Base-by-base conservation (phyloP, 2,113 vertebrate genomes). In the Parus major region DNA sequence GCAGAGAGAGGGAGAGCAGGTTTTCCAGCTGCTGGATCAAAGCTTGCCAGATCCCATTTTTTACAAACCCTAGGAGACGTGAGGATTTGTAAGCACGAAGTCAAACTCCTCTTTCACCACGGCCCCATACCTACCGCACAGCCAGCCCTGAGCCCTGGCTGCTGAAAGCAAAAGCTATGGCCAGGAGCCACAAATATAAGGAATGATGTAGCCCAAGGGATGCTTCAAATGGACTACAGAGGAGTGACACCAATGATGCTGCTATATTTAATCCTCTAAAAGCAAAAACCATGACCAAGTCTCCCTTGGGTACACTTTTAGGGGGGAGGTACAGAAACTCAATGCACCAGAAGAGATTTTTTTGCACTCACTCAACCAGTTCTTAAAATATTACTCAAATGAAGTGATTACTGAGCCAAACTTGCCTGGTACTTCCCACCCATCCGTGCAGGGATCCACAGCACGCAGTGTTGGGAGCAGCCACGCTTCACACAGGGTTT, bases 241-340 rank as follows among this genome's bases (percentile, higher is more conserved):
- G 83, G 35, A 86, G 77, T 63, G 73, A 92, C 93, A 94, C 88
- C 83, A 29, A 18, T 11, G 80, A 50, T 76, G 80, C 65, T 71
- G 86, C 81, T 93, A 19, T 36, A 78, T 91, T 96, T 92, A 95
- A 95, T 81, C 81, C 81, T 95, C 73, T n/a, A 81, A 95, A 95
- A 97, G 73, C 80, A 88, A 93, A 93, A 92, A 60, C 69, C 76
- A 29, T 56, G 60, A 91, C 88, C 72, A 10, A 68, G 77, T 9
- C 31, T 89, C 69, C 57, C 64, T n/a, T 21, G 44, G 68, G 68
- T 20, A 13, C 17, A 31, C 63, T 82, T 53, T n/a, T 39, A 41
- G 15, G 19, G 55, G 29, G 31, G 24, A 28, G 41, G 29, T 24
- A 73, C 2, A 90, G 83, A 81, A 80, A 92, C 71, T 52, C 61